Conservation (phyloP, 2,888 invertebrate species). For the Polylopha cassiicola region DNA sequence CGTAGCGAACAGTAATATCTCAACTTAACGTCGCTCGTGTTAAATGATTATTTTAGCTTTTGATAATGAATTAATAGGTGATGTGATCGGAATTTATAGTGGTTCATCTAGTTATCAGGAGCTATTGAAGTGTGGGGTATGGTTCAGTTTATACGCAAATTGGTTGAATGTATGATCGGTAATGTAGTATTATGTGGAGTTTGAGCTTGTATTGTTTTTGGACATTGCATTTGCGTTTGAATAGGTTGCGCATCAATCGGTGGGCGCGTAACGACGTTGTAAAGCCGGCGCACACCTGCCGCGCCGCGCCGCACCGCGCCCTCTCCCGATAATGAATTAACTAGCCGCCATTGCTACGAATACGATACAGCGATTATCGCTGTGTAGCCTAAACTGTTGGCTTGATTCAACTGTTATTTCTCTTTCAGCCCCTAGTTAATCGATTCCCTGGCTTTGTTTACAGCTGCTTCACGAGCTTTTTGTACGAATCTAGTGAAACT, state of each 20-base stretch:
- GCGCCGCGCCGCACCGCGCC: constrained; percentile 22
- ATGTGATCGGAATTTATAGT: background rate
- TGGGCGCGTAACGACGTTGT: constrained; percentile 51
- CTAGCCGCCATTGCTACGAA: constrained; percentile 52
- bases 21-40: constrained; percentile 48
- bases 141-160: background rate
- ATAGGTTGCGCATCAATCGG: constrained; percentile 16
- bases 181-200: constrained; percentile 1
- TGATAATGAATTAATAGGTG: background rate
- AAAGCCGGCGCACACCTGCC: constrained; percentile 64
- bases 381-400: constrained; percentile 42
- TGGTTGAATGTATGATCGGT: background rate
- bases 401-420: constrained; percentile 41
- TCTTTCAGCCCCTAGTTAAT: constrained; percentile 27
- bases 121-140: background rate
- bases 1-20: constrained; percentile 50
- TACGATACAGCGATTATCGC: constrained; percentile 53
- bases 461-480: no score
- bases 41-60: constrained; percentile 30
- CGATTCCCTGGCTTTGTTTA: no score
- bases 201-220: constrained; percentile 14
- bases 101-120: background rate
- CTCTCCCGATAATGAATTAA: constrained; percentile 66
- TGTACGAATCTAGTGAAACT: no score
- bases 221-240: constrained; percentile 19